Evolutionary conservation across 2,888 invertebrate genomes (phyloP), one percentile per base, ranked within the genome.

Genomic region (Malthinus seriepunctatus): DNA sequence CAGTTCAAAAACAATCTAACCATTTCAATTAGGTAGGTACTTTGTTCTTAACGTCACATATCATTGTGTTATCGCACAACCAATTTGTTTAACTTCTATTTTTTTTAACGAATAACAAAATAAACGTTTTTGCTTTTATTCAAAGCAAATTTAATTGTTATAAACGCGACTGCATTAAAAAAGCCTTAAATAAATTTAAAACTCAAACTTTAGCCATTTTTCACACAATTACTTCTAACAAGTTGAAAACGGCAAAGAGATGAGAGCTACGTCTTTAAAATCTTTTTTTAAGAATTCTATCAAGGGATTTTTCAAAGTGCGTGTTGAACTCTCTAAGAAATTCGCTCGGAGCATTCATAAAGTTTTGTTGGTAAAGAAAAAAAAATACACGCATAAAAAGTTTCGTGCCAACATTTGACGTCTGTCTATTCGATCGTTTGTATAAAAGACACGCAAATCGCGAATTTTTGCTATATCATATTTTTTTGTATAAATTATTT

Each of bases 241-340:
- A 46, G 38, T 48, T 35, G 23, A 54, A 54, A 39, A 37, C 32
- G 32, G 47, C 47, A 37, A 39, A 32, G 31, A 48, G 37, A 38
- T n/a, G 47, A 47, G 12, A 47, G 12, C 45, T 15, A 14, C 38
- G 55, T 45, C 23, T 15, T 42, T 34, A 35, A 56, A 56, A 56
- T 56, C 49, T 51, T 50, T 50, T 23, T 3, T 3, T 3, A 46
- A 56, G 37, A 32, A 23, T 32, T 38, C 35, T 51, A 46, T 46
- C 56, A 32, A 35, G 56, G 51, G 51, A 56, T 46, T 56, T 51
- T 33, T 44, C 56, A 35, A 50, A 56, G 56, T 56, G 56, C 56
- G 56, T 56, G 56, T 56, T 56, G 37, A 50, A 45, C 38, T 45
- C 38, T 45, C 35, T 55, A 23, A 34, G 56, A 56, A 56, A 56